Percentiles rank a stretch among this genome's conserved stretches.
Evolutionary conservation across 2,888 invertebrate genomes (phyloP).

Genomic region (Drosophila ochracea): DNA sequence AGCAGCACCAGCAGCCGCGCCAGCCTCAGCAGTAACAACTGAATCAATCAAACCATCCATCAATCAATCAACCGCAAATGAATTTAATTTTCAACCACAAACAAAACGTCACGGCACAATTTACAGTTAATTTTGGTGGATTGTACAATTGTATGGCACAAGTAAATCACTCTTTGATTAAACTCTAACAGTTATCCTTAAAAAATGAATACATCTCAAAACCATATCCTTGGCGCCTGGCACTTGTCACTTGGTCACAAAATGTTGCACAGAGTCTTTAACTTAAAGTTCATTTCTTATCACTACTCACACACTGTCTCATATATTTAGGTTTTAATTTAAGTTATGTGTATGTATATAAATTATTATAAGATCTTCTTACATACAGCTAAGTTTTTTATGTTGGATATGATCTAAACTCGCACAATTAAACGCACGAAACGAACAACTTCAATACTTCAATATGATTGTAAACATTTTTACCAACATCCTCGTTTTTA

Average conservation of each 20-base stretch:
- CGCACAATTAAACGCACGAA: slow-evolving; percentile 61
- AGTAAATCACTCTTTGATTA: background rate
- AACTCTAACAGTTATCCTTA: slow-evolving; percentile 20
- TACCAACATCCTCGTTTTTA: slow-evolving; percentile 73
- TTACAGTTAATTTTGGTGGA: slow-evolving; percentile 51
- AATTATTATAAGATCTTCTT: slow-evolving; percentile 22
- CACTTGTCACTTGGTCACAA: slow-evolving; percentile 42
- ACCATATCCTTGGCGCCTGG: slow-evolving; percentile 36
- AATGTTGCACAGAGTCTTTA: slow-evolving; percentile 35
- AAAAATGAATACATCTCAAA: slow-evolving; percentile 1
- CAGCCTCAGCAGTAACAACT: slow-evolving; percentile 6
- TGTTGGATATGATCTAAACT: slow-evolving; percentile 18
- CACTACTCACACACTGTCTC: slow-evolving; percentile 14
- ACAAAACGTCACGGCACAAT: slow-evolving; percentile 58
- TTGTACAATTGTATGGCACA: slow-evolving; percentile 2
- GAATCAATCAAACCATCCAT: slow-evolving; percentile 79
- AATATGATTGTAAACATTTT: slow-evolving; percentile 80
- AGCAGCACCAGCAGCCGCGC: slow-evolving; percentile 14
- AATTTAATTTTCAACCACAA: slow-evolving; percentile 69
- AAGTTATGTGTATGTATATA: slow-evolving; percentile 4
- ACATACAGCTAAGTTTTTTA: slow-evolving; percentile 22
- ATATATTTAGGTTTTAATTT: background rate
- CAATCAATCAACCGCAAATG: slow-evolving; percentile 74
- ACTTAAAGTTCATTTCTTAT: slow-evolving; percentile 33
- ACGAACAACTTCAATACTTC: slow-evolving; percentile 67